Percentiles rank a stretch among this genome's conserved stretches.
Evolutionary conservation across 2,113 vertebrate species (phyloP).

Genomic region (Podarcis raffonei): DNA sequence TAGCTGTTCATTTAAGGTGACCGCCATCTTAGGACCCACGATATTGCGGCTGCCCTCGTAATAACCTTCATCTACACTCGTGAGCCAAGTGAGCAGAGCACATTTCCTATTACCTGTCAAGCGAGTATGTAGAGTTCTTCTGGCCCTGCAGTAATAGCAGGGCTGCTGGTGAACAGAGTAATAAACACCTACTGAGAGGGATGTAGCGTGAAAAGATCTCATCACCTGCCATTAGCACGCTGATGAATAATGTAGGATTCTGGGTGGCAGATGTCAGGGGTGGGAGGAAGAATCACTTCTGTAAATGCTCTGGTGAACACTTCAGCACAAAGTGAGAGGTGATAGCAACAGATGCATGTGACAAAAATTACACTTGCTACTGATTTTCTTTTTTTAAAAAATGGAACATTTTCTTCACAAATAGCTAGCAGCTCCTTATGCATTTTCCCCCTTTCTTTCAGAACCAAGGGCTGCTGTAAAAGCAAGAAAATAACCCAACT

Average conservation of each 20-base stretch:
- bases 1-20: conserved; percentile 83
- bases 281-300: conserved; percentile 80
- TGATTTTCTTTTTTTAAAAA: conserved; percentile 75
- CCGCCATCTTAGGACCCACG: conserved; percentile 73
- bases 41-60: conserved; percentile 75
- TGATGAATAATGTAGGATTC: conserved; percentile 88
- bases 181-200: conserved; percentile 88
- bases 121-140: conserved; percentile 83
- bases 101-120: conserved; percentile 86
- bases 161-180: conserved; percentile 85
- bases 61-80: conserved; percentile 87
- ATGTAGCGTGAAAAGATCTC: conserved; percentile 87
- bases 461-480: conserved; percentile 59
- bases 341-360: conserved; percentile 83
- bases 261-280: conserved; percentile 83
- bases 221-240: conserved; percentile 87
- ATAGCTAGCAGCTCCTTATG: conserved; percentile 68
- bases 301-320: conserved; percentile 82
- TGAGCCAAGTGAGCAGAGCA: conserved; percentile 81
- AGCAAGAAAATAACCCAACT: conserved; percentile 50
- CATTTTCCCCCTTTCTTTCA: conserved; percentile 16
- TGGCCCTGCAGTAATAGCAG: conserved; percentile 82
- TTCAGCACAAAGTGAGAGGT: conserved; percentile 80
- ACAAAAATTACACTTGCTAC: conserved; percentile 81
- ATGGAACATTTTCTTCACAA: conserved; percentile 77